Percentiles rank a stretch among this genome's conserved stretches.
These are phyloP conservation scores for Ploceus nigricollis DNA, from an alignment of 2,113 vertebrate species.

Conservation along the genomic window DNA sequence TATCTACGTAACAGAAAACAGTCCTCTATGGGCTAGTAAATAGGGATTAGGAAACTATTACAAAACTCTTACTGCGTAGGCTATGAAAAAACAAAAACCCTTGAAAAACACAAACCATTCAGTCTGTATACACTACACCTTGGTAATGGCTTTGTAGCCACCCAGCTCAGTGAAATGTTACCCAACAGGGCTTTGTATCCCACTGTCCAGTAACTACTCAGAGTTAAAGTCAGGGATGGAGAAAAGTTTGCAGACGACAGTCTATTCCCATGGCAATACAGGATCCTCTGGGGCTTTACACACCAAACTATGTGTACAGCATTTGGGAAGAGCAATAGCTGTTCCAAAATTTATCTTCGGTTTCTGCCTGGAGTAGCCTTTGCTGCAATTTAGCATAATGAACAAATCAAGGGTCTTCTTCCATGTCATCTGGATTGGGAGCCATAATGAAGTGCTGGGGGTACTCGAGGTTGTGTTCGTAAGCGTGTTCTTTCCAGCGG, in stretches of 20 bases:
- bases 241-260: neutral
- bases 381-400: neutral
- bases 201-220: neutral
- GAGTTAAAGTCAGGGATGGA: neutral
- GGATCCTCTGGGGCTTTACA: neutral
- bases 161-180: neutral
- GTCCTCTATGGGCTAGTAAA: constrained; percentile 55
- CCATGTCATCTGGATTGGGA: constrained; percentile 96
- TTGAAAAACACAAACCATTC: constrained; percentile 40
- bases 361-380: constrained; percentile 9
- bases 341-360: constrained; percentile 1
- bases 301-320: neutral
- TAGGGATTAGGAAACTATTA: constrained; percentile 66
- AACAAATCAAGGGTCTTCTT: constrained; percentile 89
- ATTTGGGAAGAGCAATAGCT: constrained; percentile 10
- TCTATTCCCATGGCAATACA: neutral
- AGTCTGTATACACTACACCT: constrained; percentile 29
- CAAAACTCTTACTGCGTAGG: constrained; percentile 66
- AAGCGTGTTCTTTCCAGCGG: constrained; percentile 92
- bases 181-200: neutral
- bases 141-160: constrained; percentile 20
- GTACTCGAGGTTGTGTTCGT: constrained; percentile 84
- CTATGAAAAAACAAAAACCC: neutral
- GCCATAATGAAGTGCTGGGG: constrained; percentile 98
- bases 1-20: constrained; percentile 66